Conservation (phyloP, 2,113 vertebrate genomes). For the Dissostichus mawsoni region DNA sequence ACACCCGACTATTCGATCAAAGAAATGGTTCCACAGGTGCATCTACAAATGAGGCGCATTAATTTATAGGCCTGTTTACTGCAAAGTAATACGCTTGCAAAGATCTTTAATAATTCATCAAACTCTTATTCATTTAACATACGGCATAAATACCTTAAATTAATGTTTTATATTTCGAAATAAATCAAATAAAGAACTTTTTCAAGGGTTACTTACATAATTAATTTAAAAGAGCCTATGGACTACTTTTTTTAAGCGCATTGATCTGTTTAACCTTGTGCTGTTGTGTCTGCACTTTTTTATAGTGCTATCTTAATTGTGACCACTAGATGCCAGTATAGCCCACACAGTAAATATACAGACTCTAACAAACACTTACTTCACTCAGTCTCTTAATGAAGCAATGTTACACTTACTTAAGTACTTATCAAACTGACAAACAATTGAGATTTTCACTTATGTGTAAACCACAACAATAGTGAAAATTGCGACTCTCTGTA, state of each 20-base stretch:
- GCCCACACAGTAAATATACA: neutral
- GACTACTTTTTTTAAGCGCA: constrained; percentile 66
- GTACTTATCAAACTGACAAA: neutral
- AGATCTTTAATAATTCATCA: neutral
- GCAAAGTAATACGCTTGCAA: constrained; percentile 3
- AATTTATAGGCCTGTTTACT: constrained; percentile 11
- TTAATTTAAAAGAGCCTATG: neutral
- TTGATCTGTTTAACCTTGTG: neutral
- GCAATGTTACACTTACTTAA: neutral
- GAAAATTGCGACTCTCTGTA: neutral
- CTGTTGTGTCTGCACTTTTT: neutral
- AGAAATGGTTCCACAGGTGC: neutral
- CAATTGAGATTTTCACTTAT: no score
- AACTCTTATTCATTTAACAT: neutral
- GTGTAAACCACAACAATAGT: neutral
- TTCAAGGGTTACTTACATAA: accelerated
- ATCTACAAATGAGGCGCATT: no score
- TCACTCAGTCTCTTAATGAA: no score
- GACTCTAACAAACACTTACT: neutral
- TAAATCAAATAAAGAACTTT: accelerated
- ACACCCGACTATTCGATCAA: accelerated
- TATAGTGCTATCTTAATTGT: neutral
- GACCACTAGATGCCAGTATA: constrained; percentile 61
- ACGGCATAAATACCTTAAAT: accelerated
- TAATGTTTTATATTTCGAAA: neutral